Evolutionary conservation across 2,888 invertebrate species (phyloP), one percentile per base, ranked within the genome.

Genomic region (Acanthococcus lagerstroemiae): DNA sequence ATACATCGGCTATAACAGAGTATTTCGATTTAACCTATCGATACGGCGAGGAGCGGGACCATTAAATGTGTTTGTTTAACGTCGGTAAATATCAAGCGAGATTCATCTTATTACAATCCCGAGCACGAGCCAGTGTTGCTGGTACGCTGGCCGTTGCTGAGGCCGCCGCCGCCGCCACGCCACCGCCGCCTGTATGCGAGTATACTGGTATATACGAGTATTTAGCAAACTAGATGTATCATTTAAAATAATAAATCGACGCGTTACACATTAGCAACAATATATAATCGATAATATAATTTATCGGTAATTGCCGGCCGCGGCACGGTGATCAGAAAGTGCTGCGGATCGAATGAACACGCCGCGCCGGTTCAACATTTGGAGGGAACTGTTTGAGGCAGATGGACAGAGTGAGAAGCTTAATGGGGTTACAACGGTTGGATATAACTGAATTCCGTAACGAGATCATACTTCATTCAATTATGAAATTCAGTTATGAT

Each of bases 211-310:
- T 21, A 19, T 19, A 21, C 21, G 17, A n/a, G 50, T 21, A 21
- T 50, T 19, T 50, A 50, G 19, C 17, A 9, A 50, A n/a, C 19
- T 50, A 21, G 55, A 55, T 55, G 30, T 15, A 55, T 55, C 27
- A 30, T 55, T 55, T 55, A 55, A 55, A 55, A 55, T 55, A 55
- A 55, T 55, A 55, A 55, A 55, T 55, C 30, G 55, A 55, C 55
- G 26, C 26, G n/a, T 55, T 55, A 55, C 19, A n/a, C 55, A 55
- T 55, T 55, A 55, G 55, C 55, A 27, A 55, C 55, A 27, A 55
- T 55, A 54, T 54, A 22, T 37, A 37, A 37, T 37, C 37, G 37
- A 37, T 37, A 37, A 37, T 37, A 37, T 37, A 37, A 37, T 37
- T 37, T 37, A 37, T 37, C n/a, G 37, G 3, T 37, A 37, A 37